Percentiles rank a stretch among this genome's conserved stretches.
These are phyloP conservation scores for Hemitrygon akajei DNA, from an alignment of 2,797 vertebrate genomes.

Conservation along the genomic window DNA sequence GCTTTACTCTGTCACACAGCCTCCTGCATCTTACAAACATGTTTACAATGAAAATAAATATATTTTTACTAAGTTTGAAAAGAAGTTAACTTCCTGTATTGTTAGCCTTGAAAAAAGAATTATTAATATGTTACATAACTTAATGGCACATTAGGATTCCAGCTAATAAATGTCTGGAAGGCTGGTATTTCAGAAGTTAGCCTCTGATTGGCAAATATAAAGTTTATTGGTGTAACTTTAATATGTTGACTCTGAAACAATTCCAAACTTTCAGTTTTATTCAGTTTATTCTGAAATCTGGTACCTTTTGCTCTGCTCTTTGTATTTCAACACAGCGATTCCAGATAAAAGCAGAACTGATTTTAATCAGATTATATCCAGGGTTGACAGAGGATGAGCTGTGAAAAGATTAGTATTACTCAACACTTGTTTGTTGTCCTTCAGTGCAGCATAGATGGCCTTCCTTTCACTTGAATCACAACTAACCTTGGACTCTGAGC, in stretches of 20 bases:
- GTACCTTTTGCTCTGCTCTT: neutral
- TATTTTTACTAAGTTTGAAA: neutral
- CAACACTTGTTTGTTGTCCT: conserved; percentile 32
- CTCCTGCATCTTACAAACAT: neutral
- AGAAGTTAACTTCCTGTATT: neutral
- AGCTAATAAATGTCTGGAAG: conserved; percentile 5
- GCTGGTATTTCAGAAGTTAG: conserved; percentile 13
- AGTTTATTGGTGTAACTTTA: conserved; percentile 12
- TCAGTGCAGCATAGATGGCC: conserved; percentile 6
- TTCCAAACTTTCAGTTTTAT: conserved; percentile 31
- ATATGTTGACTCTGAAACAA: conserved; percentile 31
- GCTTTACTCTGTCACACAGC: neutral
- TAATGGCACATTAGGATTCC: conserved; percentile 8
- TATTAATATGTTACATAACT: conserved; percentile 1
- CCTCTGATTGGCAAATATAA: neutral
- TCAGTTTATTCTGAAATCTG: neutral
- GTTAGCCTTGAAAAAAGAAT: neutral
- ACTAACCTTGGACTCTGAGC: conserved; percentile 25
- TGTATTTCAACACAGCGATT: neutral
- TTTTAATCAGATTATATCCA: neutral
- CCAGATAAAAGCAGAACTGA: neutral
- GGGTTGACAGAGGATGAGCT: neutral
- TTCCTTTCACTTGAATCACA: conserved; percentile 2
- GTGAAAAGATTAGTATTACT: neutral
- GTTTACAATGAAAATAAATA: neutral